Conservation (phyloP, 2,888 invertebrate genomes). For the Pseudanteris insignis region DNA sequence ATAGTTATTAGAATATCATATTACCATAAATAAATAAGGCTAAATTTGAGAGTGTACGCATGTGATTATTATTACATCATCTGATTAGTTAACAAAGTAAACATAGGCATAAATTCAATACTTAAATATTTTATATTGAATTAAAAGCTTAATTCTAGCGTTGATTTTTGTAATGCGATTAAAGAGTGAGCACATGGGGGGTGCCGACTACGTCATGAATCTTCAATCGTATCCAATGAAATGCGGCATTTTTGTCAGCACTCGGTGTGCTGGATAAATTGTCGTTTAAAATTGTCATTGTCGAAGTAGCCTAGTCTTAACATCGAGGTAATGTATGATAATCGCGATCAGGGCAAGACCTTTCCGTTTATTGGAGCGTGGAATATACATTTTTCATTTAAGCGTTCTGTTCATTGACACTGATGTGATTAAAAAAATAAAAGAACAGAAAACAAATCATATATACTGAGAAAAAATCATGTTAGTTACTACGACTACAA, state of each 20-base stretch:
- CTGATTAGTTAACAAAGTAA: too few relatives aligned
- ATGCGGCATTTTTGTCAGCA: conserved; percentile 18
- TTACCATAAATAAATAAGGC: too few relatives aligned
- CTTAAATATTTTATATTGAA: too few relatives aligned
- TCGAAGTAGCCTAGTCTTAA: conserved; percentile 32
- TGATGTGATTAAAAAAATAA: conserved; percentile 1
- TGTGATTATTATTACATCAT: too few relatives aligned
- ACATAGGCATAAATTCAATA: too few relatives aligned
- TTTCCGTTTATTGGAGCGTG: conserved; percentile 37
- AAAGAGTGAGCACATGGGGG: conserved; percentile 18
- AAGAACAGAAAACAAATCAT: background rate
- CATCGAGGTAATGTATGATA: conserved; percentile 38
- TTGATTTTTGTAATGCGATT: too few relatives aligned
- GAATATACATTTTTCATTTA: conserved; percentile 39
- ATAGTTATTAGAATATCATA: too few relatives aligned
- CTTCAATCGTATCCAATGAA: conserved; percentile 27
- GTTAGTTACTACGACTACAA: too few relatives aligned
- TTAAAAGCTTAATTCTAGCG: too few relatives aligned
- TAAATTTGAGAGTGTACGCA: too few relatives aligned
- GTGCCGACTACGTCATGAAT: conserved; percentile 18
- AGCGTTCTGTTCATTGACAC: conserved; percentile 26
- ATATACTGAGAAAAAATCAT: too few relatives aligned
- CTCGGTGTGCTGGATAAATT: conserved; percentile 15
- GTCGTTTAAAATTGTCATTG: conserved; percentile 24
- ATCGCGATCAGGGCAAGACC: conserved; percentile 34